phyloP scores from a whole-genome alignment of 2,113 vertebrate genomes.

The Lycocorax pyrrhopterus region DNA sequence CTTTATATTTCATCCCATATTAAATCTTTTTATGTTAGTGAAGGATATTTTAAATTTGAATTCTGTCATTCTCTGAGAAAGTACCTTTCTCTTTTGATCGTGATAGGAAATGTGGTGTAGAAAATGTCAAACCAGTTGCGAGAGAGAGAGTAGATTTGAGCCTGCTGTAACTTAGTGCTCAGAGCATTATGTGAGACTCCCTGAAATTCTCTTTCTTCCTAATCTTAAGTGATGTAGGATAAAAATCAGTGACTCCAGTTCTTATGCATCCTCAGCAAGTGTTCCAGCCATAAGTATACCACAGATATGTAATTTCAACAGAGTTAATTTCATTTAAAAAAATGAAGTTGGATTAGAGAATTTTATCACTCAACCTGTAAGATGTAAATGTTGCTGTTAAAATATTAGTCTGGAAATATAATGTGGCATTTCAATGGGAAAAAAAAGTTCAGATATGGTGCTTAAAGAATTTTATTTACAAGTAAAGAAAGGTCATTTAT shows the following conservation, averaged over 20 bases:
- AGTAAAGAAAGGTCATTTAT: neutral
- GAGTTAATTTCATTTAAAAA: neutral
- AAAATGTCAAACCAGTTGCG: neutral
- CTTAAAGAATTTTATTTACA: neutral
- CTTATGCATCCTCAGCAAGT: neutral
- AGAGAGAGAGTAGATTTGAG: neutral
- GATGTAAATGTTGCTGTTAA: neutral
- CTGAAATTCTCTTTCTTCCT: neutral
- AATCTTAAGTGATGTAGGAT: neutral
- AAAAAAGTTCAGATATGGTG: neutral
- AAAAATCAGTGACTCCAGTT: neutral
- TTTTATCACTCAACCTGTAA: neutral
- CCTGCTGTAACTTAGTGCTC: neutral
- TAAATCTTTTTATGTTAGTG: neutral
- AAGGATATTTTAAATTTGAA: neutral
- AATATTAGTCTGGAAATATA: neutral
- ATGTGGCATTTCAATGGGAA: neutral
- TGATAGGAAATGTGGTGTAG: neutral
- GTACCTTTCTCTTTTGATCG: neutral
- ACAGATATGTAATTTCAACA: neutral
- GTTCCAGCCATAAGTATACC: neutral
- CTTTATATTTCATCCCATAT: neutral
- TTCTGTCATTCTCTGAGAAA: neutral
- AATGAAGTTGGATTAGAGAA: neutral
- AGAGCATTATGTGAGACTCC: accelerated